Conservation (phyloP, 2,113 vertebrate genomes). For the Pelodiscus sinensis region DNA sequence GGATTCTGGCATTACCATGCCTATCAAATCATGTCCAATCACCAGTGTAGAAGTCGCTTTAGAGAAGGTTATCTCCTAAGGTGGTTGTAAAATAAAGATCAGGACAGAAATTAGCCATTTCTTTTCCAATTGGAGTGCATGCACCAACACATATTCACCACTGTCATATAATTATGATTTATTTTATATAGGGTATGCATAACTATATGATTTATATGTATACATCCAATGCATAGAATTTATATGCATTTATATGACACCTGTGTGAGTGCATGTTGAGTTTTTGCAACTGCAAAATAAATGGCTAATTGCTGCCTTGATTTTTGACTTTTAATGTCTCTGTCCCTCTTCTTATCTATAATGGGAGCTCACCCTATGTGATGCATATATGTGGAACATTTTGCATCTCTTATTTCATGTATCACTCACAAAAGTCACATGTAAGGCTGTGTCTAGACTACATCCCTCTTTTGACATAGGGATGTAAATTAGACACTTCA, state of each 20-base stretch:
- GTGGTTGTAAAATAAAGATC: not conserved
- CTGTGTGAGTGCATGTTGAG: not conserved
- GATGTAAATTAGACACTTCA: too few relatives aligned
- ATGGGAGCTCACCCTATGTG: not conserved
- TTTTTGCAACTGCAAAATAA: not conserved
- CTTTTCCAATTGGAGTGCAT: conserved; percentile 7
- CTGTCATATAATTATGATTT: too few relatives aligned
- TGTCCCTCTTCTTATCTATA: not conserved
- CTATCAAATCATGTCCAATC: not conserved
- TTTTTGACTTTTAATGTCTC: not conserved
- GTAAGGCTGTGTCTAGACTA: too few relatives aligned
- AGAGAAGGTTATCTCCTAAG: not conserved
- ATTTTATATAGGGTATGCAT: too few relatives aligned
- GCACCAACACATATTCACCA: not conserved
- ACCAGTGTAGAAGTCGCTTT: not conserved
- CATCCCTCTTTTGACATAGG: too few relatives aligned
- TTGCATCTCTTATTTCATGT: not conserved
- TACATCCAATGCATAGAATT: not conserved
- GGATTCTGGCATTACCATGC: not conserved
- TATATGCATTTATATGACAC: not conserved
- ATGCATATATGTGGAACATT: not conserved
- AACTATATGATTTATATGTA: not conserved
- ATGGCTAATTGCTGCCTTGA: not conserved
- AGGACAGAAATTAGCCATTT: not conserved
- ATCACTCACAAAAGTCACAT: not conserved